A percentile compares a stretch with the other conserved stretches of the same genome.
phyloP scores from a whole-genome alignment of 2,797 vertebrate species.

The Lycodopsis pacificus region DNA sequence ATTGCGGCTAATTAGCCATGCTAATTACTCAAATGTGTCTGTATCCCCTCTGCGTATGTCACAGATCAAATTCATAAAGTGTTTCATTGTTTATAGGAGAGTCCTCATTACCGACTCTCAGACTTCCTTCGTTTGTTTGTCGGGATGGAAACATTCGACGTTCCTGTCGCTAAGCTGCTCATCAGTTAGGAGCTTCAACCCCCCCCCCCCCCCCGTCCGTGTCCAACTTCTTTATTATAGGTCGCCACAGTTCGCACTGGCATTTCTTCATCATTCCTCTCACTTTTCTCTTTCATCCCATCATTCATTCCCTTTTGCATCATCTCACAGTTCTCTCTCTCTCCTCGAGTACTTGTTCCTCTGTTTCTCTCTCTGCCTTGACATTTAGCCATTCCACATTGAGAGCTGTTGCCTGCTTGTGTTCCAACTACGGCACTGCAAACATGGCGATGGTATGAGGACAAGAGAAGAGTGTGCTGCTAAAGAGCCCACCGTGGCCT shows the following conservation, averaged over 20 bases:
- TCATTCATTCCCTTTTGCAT: neutral
- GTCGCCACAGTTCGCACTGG: neutral
- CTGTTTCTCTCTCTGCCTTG: slow-evolving; percentile 6
- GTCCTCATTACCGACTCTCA: slow-evolving; percentile 51
- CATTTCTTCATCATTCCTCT: neutral
- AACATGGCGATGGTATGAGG: slow-evolving; percentile 3
- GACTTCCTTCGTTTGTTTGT: slow-evolving; percentile 21
- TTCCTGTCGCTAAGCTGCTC: slow-evolving; percentile 33
- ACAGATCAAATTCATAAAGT: slow-evolving; percentile 60
- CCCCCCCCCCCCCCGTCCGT: neutral
- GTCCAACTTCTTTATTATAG: slow-evolving; percentile 30
- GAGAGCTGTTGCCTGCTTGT: neutral
- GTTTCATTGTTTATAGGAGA: slow-evolving; percentile 72
- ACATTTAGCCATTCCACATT: slow-evolving; percentile 27
- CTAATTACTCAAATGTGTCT: slow-evolving; percentile 79
- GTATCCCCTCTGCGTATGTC: slow-evolving; percentile 60
- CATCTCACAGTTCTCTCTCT: neutral
- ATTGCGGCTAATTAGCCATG: slow-evolving; percentile 79
- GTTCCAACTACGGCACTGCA: slow-evolving; percentile 14
- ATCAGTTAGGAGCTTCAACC: slow-evolving; percentile 34
- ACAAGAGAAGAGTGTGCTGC: slow-evolving; percentile 9
- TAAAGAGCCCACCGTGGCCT: neutral
- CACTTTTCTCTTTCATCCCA: slow-evolving; percentile 6
- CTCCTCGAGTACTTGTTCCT: neutral
- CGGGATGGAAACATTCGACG: slow-evolving; percentile 8